Base-by-base conservation (phyloP, 2,888 invertebrate species). In the Epistrophe eligans region DNA sequence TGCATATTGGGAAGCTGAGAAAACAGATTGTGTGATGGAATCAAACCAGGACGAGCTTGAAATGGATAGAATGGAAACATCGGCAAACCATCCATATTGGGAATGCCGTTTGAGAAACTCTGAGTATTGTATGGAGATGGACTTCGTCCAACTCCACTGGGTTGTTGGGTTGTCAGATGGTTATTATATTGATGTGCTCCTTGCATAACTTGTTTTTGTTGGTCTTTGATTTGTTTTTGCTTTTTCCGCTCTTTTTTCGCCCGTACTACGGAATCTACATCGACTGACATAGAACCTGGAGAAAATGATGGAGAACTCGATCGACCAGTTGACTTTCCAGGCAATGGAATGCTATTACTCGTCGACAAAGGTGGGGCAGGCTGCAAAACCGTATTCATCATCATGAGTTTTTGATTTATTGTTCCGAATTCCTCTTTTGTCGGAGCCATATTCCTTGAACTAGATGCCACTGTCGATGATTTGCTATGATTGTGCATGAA, bases 21-120 rank as follows among this genome's bases (percentile, higher is more conserved):
- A 89, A 94, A 94, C 2, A 95, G 90, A 0, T 94, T 94, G 58
- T 94, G 93, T 50, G 94, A 94, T 13, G 95, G 94, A 92, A 95
- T 94, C 77, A 95, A 90, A 1, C 94, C 94, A 70, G 94, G 93
- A 2, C 94, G 94, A 15, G 94, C 92, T 17, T 94, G 93, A 91
- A 91, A 95, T 15, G 91, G 90, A 72, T 90, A 89, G 13, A 91
- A 89, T 6, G 91, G 90, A 64, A 92, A 88, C 91, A 85, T 92
- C 84, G 91, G 90, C 28, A 91, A 70, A 48, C 90, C 85, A 57
- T 87, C 90, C 15, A 88, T 84, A 28, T 94, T 93, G 76, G 94
- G 93, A 45, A 89, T 67, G 19, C 35, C 84, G 60, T 80, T 89
- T 0, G 90, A 73, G 32, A 89, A 90, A 45, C 94, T 93, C 74